Evolutionary conservation across 2,888 invertebrate genomes (phyloP), one percentile per base, ranked within the genome.

Genomic region (Lapara coniferarum): DNA sequence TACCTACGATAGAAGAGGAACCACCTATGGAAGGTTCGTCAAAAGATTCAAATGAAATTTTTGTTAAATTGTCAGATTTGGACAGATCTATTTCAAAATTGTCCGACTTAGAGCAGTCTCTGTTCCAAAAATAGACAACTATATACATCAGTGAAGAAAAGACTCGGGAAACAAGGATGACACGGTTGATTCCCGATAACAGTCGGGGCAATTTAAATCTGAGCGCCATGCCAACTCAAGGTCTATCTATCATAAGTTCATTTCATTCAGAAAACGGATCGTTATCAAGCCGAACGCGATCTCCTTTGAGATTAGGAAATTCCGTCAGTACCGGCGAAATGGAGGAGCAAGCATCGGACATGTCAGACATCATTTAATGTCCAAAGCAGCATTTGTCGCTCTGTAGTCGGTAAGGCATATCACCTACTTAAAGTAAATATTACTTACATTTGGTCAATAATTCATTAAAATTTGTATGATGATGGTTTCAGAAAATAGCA

Each of bases 51-150:
- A 71, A 78, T 14, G 89, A 90, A 74, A 89, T 92, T 69, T 96
- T 97, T 82, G 97, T 97, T 0, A 96, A 96, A 80, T 90, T 97
- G 10, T 97, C 97, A 0, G 97, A 97, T 84, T 93, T 97, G 85
- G 97, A 97, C 83, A 96, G 96, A 78, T 85, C 86, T 52, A 71
- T 74, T 49, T 37, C 74, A 57, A 95, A 94, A 77, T 90, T 97
- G 7, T 97, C 97, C 0, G 97, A 97, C 84, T 93, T 97, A 85
- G 97, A 97, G 83, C 96, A 96, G 77, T 82, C 84, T 82, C 84
- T 49, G 56, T 70, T 37, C 78, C 75, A 53, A 95, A 94, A 77
- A 75, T 82, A 2, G 85, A 86, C 19, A 74, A 72, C 81, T 10
- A 66, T 77, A 4, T 72, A 74, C 6, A 75, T 74, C 74, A 73